A percentile compares a stretch with the other conserved stretches of the same genome.
Conservation (phyloP, 2,113 vertebrate species). For the Heloderma charlesbogerti region DNA sequence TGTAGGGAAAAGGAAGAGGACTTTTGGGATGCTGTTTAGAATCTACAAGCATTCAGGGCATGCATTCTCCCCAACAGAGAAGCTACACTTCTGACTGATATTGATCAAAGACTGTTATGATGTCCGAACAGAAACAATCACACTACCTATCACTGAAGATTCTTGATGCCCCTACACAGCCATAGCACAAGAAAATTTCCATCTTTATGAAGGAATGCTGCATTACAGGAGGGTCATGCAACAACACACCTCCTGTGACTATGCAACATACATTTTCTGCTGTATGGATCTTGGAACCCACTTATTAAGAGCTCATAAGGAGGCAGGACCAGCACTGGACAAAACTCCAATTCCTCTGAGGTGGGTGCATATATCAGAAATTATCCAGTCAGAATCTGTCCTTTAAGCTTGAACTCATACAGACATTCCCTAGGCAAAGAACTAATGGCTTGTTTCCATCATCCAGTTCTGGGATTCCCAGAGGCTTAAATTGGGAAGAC, state of each 20-base stretch:
- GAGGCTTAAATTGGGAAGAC: not conserved
- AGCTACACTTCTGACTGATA: not conserved
- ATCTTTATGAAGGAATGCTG: not conserved
- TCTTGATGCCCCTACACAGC: not conserved
- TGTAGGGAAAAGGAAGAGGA: not conserved
- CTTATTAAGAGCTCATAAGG: not conserved
- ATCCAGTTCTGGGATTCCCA: not conserved
- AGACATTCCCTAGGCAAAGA: not conserved
- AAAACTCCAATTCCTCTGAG: not conserved
- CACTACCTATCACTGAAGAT: not conserved
- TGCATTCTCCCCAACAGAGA: not conserved
- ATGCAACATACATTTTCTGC: not conserved
- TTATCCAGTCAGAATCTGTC: not conserved
- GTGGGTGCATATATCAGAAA: not conserved
- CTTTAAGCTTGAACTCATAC: not conserved
- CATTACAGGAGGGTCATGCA: not conserved
- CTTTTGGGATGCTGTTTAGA: slow-evolving; percentile 3
- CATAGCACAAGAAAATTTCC: not conserved
- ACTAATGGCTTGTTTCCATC: not conserved
- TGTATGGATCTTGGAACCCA: not conserved
- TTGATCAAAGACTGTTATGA: not conserved
- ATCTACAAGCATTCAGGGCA: not conserved
- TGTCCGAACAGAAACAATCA: not conserved
- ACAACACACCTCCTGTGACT: not conserved
- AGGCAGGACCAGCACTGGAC: not conserved